phyloP scores from a whole-genome alignment of 2,888 invertebrate species.

The Aporophyla lueneburgensis region DNA sequence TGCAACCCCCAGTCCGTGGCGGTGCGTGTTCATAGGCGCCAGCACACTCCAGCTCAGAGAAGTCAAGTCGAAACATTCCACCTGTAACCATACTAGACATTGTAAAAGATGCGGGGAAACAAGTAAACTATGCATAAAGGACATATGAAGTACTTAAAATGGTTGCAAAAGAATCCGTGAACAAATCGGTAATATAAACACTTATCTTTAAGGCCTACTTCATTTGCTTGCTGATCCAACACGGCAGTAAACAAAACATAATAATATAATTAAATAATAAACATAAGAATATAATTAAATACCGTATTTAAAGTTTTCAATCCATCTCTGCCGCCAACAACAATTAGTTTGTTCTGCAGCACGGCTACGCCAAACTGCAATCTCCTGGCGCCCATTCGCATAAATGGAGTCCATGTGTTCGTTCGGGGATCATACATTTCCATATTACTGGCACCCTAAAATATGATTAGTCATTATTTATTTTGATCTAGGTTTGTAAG shows the following conservation, averaged over 20 bases:
- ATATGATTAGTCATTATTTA: not conserved
- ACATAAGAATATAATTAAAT: slow-evolving; percentile 39
- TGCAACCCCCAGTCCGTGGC: slow-evolving; percentile 95
- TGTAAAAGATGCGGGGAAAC: not conserved
- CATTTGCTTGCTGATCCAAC: not conserved
- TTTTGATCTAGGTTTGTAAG: not conserved
- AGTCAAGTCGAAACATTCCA: slow-evolving; percentile 96
- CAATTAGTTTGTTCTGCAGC: slow-evolving; percentile 94
- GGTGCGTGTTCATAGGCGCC: slow-evolving; percentile 97
- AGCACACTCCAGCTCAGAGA: slow-evolving; percentile 95
- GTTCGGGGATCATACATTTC: slow-evolving; percentile 96
- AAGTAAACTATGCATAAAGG: not conserved
- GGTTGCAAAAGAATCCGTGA: not conserved
- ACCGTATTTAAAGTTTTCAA: slow-evolving; percentile 98
- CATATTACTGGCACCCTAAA: slow-evolving; percentile 95
- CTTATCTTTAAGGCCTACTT: not conserved
- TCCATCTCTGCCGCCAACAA: slow-evolving; percentile 98
- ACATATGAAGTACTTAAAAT: not conserved
- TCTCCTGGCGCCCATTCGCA: slow-evolving; percentile 95
- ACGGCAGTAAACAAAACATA: not conserved
- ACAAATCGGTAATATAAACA: not conserved
- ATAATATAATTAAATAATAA: slow-evolving; percentile 68
- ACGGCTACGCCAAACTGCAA: slow-evolving; percentile 98
- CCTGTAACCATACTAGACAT: slow-evolving; percentile 73
- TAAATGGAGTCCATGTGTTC: slow-evolving; percentile 94